Evolutionary conservation across 2,113 vertebrate species (phyloP).

Genomic region (Acrocephalus kingi): DNA sequence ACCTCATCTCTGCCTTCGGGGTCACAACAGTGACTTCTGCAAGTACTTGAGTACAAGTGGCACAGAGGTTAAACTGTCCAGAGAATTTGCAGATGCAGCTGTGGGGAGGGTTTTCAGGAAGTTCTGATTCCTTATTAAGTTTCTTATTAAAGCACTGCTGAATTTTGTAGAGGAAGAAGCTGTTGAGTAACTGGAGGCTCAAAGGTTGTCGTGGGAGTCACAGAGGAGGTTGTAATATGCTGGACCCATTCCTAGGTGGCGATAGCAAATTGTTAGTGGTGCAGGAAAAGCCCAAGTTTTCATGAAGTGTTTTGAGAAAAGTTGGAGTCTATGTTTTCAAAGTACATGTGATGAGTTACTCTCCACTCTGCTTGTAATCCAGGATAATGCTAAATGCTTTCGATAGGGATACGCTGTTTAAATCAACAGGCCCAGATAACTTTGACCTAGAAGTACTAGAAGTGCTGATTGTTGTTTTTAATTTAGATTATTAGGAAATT

Average conservation of each 20-base stretch:
- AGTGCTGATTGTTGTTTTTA: background rate
- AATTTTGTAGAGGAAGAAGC: background rate
- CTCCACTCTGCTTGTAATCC: background rate
- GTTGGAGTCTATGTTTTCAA: background rate
- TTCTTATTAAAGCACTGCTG: background rate
- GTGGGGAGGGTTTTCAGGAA: background rate
- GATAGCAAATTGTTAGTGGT: background rate
- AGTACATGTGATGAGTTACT: background rate
- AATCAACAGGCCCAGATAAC: background rate
- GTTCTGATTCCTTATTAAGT: background rate
- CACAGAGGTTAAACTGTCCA: background rate
- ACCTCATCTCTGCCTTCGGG: background rate
- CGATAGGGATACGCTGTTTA: rapidly evolving
- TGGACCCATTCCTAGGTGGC: constrained; percentile 17
- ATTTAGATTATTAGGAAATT: background rate
- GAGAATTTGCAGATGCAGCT: background rate
- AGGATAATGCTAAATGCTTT: background rate
- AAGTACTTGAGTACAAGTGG: background rate
- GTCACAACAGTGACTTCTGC: background rate
- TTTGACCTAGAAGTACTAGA: background rate
- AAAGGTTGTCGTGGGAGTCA: background rate
- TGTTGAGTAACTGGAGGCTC: rapidly evolving
- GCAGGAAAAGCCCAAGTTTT: background rate
- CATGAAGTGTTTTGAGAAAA: background rate
- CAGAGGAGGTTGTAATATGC: background rate